Base-by-base conservation (phyloP, 2,797 vertebrate genomes). In the Intellagama lesueurii region DNA sequence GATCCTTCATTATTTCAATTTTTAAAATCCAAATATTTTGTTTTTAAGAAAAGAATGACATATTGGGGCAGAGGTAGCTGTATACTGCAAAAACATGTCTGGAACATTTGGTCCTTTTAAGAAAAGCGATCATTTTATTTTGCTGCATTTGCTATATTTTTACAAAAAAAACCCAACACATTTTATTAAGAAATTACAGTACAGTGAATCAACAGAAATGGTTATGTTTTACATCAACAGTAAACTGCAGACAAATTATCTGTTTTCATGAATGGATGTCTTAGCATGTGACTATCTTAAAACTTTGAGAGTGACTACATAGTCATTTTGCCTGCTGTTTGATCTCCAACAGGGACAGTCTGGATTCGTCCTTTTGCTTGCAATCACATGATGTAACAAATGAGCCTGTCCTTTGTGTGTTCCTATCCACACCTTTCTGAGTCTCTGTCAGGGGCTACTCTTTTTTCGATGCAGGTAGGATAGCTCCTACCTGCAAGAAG, bases 71-170 rank as follows among this genome's bases (percentile, higher is more conserved):
- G 47, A 91, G 5, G 14, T 88, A 70, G 2, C 0, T 82, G 28
- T 30, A 75, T 90, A 87, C 30, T 81, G n/a, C n/a, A 90, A 80
- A 73, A 86, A 64, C 73, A 1, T 35, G 87, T 91, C 88, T 32
- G 32, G 64, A 66, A 83, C 32, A 89, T 83, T 91, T 91, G 1
- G 76, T 88, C 52, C 64, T 81, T 60, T 80, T 81, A 0, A 12
- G 26, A 40, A 89, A 94, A 28, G 64, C 2, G 81, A 30, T 81
- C 0, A 1, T 60, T 91, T 89, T 81, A 9, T 90, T 91, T 83
- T 7, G 77, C 12, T 84, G 4, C 9, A 1, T 32, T 90, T 87
- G 0, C 0, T 87, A 90, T 72, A 0, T 0, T 7, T 8, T 40
- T 72, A 17, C 24, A 47, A n/a, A 16, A 35, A 83, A 90, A 75